These are phyloP conservation scores for Leuciscus idus DNA, from an alignment of 2,113 vertebrate genomes.

Conservation along the genomic window DNA sequence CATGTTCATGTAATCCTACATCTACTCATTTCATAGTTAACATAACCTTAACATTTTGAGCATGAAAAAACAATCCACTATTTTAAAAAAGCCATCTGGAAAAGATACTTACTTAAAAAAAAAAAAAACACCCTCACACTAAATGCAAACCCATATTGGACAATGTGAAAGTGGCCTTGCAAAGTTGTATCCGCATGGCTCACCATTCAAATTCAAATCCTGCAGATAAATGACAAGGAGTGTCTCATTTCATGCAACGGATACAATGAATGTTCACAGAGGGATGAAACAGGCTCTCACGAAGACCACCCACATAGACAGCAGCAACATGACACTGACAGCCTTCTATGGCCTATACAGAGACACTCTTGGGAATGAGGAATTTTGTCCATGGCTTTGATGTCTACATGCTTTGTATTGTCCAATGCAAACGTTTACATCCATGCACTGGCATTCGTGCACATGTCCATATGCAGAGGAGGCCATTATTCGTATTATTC, in stretches of 20 bases:
- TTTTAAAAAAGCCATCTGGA: no score
- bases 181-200: neutral
- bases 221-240: neutral
- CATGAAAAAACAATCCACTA: neutral
- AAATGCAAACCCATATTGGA: neutral
- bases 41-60: neutral
- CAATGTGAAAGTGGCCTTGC: neutral
- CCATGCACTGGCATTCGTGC: neutral
- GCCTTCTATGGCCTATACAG: conserved; percentile 3
- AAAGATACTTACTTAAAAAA: neutral
- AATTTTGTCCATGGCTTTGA: conserved; percentile 4
- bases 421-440: neutral
- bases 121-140: neutral
- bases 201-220: neutral
- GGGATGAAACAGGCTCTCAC: neutral
- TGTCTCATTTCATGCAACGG: neutral
- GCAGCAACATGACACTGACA: conserved; percentile 1
- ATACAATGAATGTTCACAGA: neutral
- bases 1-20: neutral
- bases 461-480: neutral
- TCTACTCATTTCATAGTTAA: neutral
- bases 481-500: conserved; percentile 48
- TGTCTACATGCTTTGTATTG: conserved; percentile 4
- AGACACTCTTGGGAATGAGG: neutral
- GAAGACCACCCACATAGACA: conserved; percentile 16